phyloP scores from a whole-genome alignment of 1,140 invertebrate genomes.

The Caenorhabditis tropicalis region DNA sequence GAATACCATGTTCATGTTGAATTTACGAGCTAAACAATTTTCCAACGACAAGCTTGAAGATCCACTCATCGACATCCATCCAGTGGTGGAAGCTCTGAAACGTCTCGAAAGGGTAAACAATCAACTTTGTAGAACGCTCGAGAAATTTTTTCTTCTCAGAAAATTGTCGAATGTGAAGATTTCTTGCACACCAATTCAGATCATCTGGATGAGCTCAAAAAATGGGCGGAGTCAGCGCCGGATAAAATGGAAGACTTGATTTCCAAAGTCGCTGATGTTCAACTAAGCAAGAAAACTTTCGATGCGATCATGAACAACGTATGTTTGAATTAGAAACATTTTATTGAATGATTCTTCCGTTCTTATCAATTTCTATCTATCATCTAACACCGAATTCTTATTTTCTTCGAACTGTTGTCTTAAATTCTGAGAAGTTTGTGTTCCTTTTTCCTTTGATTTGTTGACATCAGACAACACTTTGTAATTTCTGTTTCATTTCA shows the following conservation, averaged over 20 bases:
- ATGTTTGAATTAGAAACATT: background rate
- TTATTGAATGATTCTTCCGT: too few species aligned
- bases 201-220: conserved; percentile 42
- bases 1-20: conserved; percentile 20
- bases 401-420: too few species aligned
- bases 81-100: conserved; percentile 33
- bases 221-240: background rate
- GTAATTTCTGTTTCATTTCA: background rate
- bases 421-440: too few species aligned
- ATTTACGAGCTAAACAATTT: conserved; percentile 13
- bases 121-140: background rate
- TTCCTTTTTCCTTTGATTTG: too few species aligned
- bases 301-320: background rate
- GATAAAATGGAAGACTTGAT: conserved; percentile 27
- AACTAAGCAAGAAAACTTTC: background rate
- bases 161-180: conserved; percentile 35
- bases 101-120: background rate
- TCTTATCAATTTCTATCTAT: too few species aligned
- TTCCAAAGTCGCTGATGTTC: conserved; percentile 4
- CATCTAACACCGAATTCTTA: too few species aligned
- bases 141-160: conserved; percentile 31
- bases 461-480: too few species aligned
- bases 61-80: conserved; percentile 34
- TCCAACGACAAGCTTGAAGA: conserved; percentile 19
- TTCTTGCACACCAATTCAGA: conserved; percentile 45